Evolutionary conservation across 2,113 vertebrate species (phyloP).

Genomic region (Gopherus evgoodei): DNA sequence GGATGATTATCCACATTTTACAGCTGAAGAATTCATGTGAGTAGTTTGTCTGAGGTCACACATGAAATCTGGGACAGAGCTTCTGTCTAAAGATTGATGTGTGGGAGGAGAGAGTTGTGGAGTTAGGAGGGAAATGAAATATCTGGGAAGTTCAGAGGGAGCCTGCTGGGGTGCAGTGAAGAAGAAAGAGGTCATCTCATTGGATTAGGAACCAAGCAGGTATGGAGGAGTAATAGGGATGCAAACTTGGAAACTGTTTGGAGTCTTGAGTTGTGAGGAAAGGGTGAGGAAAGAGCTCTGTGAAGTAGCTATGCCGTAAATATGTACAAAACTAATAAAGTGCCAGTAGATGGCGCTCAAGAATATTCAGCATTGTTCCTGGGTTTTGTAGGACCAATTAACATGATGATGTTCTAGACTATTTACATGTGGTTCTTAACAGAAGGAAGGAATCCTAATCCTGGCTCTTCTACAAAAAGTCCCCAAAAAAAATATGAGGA

Average conservation of each 20-base stretch:
- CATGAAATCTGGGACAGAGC: not conserved
- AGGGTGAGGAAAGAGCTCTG: fast-evolving
- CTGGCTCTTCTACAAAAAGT: too few relatives aligned
- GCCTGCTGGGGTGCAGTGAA: not conserved
- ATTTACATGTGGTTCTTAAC: fast-evolving
- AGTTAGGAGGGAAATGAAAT: not conserved
- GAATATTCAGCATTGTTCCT: fast-evolving
- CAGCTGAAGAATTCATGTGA: not conserved
- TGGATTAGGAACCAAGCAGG: not conserved
- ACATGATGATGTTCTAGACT: not conserved
- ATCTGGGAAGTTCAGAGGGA: not conserved
- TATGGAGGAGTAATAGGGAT: fast-evolving
- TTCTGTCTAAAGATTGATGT: not conserved
- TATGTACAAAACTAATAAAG: fast-evolving
- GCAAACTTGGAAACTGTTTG: not conserved
- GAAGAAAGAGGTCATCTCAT: fast-evolving
- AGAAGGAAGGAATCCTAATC: not conserved
- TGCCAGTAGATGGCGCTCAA: not conserved
- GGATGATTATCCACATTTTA: not conserved
- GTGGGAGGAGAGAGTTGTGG: not conserved
- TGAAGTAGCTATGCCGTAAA: not conserved
- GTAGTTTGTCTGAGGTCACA: not conserved
- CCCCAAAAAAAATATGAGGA: not conserved
- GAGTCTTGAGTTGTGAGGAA: not conserved
- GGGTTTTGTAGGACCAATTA: fast-evolving